Evolutionary conservation across 1,140 invertebrate genomes (phyloP).

Genomic region (Anoplophora glabripennis): DNA sequence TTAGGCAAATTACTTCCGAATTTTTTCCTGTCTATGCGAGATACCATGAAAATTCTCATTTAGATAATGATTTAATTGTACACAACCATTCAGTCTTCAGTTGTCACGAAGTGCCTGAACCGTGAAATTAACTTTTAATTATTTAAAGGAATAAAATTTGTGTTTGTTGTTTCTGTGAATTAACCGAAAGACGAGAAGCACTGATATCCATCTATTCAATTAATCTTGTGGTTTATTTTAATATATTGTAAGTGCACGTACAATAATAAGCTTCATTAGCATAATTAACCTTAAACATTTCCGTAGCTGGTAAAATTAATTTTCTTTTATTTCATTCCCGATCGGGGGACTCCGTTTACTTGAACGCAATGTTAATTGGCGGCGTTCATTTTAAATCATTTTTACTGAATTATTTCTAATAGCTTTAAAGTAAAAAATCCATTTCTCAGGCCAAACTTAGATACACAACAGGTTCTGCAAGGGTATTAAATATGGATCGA

Average conservation of each 20-base stretch:
- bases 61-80: constrained; percentile 27
- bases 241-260: background rate
- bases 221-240: background rate
- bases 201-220: constrained; percentile 2
- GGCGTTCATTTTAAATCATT: no score
- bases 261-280: constrained; percentile 3
- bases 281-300: constrained; percentile 1
- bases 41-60: constrained; percentile 23
- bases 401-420: no score
- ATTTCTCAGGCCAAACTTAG: no score
- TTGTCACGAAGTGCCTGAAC: constrained; percentile 17
- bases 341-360: no score
- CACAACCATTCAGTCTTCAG: constrained; percentile 7
- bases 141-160: constrained; percentile 11
- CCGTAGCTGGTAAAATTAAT: no score
- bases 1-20: constrained; percentile 13
- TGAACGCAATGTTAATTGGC: no score
- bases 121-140: constrained; percentile 34
- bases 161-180: constrained; percentile 1
- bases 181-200: no score
- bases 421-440: no score
- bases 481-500: no score
- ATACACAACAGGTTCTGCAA: no score
- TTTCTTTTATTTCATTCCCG: no score
- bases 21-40: constrained; percentile 6